Evolutionary conservation across 2,113 vertebrate species (phyloP).

Genomic region (Junco hyemalis): DNA sequence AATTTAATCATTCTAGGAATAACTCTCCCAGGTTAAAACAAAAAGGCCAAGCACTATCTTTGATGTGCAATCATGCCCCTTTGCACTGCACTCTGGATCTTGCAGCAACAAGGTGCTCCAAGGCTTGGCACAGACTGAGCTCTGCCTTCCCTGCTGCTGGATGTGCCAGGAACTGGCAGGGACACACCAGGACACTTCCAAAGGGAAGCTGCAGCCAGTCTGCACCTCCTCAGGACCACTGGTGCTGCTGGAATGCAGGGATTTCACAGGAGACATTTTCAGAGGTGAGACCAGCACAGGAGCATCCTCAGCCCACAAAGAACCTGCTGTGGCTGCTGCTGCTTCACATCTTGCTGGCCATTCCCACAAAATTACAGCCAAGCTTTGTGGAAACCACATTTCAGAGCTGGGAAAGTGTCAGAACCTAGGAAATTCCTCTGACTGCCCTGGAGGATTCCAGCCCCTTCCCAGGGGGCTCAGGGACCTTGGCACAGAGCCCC

Average conservation of each 20-base stretch:
- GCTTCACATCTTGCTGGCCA: not conserved
- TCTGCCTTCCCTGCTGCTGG: not conserved
- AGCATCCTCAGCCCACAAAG: not conserved
- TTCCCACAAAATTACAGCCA: not conserved
- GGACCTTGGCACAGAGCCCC: too few species aligned
- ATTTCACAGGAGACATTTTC: not conserved
- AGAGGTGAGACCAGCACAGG: not conserved
- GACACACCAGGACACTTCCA: not conserved
- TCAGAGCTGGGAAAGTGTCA: not conserved
- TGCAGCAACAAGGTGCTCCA: not conserved
- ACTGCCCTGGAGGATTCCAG: too few species aligned
- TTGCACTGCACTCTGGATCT: not conserved
- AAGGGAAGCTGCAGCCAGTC: not conserved
- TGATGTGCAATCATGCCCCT: not conserved
- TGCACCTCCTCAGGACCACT: not conserved
- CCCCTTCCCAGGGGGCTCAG: too few species aligned
- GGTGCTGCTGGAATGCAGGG: not conserved
- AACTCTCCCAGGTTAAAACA: not conserved
- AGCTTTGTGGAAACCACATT: not conserved
- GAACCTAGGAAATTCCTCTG: too few species aligned
- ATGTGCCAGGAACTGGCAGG: not conserved
- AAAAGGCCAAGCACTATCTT: not conserved
- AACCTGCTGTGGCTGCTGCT: not conserved
- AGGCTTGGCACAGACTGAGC: not conserved
- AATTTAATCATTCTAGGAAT: constrained; percentile 47